These are phyloP conservation scores for Taphrorychus bicolor DNA, from an alignment of 2,888 invertebrate genomes.

Conservation along the genomic window DNA sequence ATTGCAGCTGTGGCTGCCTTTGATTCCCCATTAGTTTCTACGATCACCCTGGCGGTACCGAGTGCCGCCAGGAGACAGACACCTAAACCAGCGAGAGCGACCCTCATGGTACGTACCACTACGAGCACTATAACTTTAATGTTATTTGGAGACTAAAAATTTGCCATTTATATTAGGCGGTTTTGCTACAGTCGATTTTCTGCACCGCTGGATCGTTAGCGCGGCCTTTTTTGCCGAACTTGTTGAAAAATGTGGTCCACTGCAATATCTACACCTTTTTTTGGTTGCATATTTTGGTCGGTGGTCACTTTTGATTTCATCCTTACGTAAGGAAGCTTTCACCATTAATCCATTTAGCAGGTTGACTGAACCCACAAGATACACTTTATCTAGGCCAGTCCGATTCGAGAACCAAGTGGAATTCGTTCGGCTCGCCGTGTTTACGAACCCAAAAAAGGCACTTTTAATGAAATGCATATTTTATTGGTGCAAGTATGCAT, in stretches of 20 bases:
- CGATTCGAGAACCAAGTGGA: slow-evolving; percentile 6
- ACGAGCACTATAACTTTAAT: slow-evolving; percentile 27
- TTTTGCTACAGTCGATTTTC: slow-evolving; percentile 48
- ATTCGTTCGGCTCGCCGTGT: neutral
- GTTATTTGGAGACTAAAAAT: slow-evolving; percentile 28
- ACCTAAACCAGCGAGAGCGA: slow-evolving; percentile 51
- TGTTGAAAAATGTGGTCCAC: slow-evolving; percentile 44
- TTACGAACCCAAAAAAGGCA: neutral
- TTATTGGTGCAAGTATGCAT: neutral
- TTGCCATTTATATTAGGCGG: slow-evolving; percentile 51
- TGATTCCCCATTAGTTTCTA: slow-evolving; percentile 49
- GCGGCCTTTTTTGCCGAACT: slow-evolving; percentile 41
- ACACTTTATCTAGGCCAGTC: slow-evolving; percentile 27
- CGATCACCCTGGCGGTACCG: slow-evolving; percentile 51
- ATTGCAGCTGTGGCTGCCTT: slow-evolving; percentile 17
- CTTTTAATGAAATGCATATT: neutral
- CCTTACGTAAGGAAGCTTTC: slow-evolving; percentile 57
- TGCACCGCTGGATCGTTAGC: slow-evolving; percentile 49
- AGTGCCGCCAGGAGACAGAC: slow-evolving; percentile 51
- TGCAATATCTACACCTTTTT: slow-evolving; percentile 46
- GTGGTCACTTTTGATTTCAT: slow-evolving; percentile 48
- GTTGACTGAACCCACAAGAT: slow-evolving; percentile 48
- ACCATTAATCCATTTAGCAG: slow-evolving; percentile 48
- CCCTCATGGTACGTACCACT: slow-evolving; percentile 49
- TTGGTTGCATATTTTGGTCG: slow-evolving; percentile 45